Base-by-base conservation (phyloP, 1,140 invertebrate genomes). In the Elymnias hypermnestra region DNA sequence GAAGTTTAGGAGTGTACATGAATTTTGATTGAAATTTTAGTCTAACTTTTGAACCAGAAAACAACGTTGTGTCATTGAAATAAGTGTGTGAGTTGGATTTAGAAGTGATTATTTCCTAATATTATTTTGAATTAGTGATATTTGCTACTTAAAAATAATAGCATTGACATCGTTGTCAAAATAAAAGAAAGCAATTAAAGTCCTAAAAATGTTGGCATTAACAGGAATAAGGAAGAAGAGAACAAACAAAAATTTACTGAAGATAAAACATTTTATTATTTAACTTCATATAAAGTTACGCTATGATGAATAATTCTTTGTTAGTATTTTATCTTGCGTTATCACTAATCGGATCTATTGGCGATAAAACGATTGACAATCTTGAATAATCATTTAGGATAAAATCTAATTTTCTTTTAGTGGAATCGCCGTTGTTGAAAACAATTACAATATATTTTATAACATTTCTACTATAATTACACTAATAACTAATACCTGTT, bases 371-470 rank as follows among this genome's bases (percentile, higher is more conserved):
- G 29, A 33, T 33, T 15, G 14, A 13, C 15, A 15, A 33, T 33
- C 29, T 10, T 21, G 29, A 15, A 33, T 33, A 33, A 33, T 33
- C 29, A 33, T 15, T 8, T 33, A 5, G 29, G 29, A 33, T 33
- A 33, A 33, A 33, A 33, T 33, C 29, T 7, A 15, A 13, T 33
- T 15, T 15, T 33, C 13, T 8, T 33, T 33, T 15, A 12, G 3
- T 6, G 12, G 12, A 15, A 15, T 33, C 13, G 6, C 3, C 14
- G 13, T 33, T 5, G 3, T 33, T 14, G n/a, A 33, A 33, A 33
- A 21, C 19, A 21, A 4, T 15, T 15, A 17, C n/a, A n/a, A 26
- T 26, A 21, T 21, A 21, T 21, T 21, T 4, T 21, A 6, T 21
- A n/a, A 21, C 19, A 21, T 4, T 21, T 21, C 19, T 21, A 4